Base-by-base conservation (phyloP, 2,888 invertebrate genomes). In the Bhutanitis thaidina region DNA sequence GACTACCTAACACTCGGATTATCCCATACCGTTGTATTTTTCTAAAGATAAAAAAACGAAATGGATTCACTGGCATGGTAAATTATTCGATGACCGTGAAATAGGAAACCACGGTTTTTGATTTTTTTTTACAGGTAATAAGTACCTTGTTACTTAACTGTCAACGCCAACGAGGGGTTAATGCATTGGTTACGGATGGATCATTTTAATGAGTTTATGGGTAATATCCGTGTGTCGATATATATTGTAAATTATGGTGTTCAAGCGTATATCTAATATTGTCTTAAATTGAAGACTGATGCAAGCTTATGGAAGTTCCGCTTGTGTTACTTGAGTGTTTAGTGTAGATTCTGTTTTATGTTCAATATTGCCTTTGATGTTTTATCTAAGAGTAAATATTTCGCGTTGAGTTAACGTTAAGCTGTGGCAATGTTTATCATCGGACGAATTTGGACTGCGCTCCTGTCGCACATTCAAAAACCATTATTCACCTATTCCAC, bases 401-500 rank as follows among this genome's bases (percentile, higher is more conserved):
- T 51, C 37, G 51, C 44, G 40, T 34, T 20, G 10, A 43, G 25
- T 20, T 37, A 35, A 35, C 48, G 16, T 34, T 14, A 38, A 40
- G 41, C 35, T 43, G 25, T 10, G 13, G 15, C 36, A 13, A 30
- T 41, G 37, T 51, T 50, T 39, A 46, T 35, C 10, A 9, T 50
- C 48, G 49, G 49, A 43, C 43, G 44, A 48, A 47, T 51, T 53
- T 40, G 44, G 35, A 43, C 48, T 45, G 29, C 38, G 44, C 49
- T 47, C 47, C 53, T 56, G 56, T 58, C 58, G 64, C 70, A 67
- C 65, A 68, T 71, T 72, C 71, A 71, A 66, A 62, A 55, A 65
- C 58, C 54, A 54, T 65, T 71, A 74, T 69, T 70, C 75, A 68
- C 61, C 71, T 71, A 63, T 54, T 59, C 40, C 35, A 53, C 51